A percentile compares a stretch with the other conserved stretches of the same genome.
These are phyloP conservation scores for Cerceris rybyensis DNA, from an alignment of 2,888 invertebrate species.

Conservation along the genomic window DNA sequence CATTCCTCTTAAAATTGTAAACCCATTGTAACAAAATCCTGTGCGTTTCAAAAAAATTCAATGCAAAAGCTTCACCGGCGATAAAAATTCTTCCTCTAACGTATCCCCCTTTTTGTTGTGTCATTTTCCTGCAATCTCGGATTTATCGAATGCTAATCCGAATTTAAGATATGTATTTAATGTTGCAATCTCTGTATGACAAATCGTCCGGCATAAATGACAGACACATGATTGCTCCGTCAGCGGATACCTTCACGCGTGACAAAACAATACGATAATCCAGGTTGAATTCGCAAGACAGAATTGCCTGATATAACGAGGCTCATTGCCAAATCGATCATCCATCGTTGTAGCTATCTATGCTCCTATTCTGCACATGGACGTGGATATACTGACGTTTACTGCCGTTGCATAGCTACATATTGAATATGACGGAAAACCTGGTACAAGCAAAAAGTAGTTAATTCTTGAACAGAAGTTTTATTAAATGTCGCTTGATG, in stretches of 20 bases:
- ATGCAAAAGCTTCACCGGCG: too few relatives aligned
- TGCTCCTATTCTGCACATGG: constrained; percentile 5
- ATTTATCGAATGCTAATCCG: neutral
- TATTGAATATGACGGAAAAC: too few relatives aligned
- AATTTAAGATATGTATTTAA: neutral
- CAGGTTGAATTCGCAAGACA: neutral
- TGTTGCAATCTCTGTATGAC: neutral
- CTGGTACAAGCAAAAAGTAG: too few relatives aligned
- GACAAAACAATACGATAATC: constrained; percentile 10
- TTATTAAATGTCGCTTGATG: too few relatives aligned
- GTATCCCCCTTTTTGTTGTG: too few relatives aligned
- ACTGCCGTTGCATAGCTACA: too few relatives aligned
- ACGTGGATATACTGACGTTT: neutral
- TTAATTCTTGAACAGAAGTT: too few relatives aligned
- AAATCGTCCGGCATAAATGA: neutral
- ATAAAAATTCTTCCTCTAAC: too few relatives aligned
- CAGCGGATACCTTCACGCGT: neutral
- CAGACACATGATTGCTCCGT: neutral
- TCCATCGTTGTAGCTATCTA: neutral
- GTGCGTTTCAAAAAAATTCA: too few relatives aligned
- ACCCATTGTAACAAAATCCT: too few relatives aligned
- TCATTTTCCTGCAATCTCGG: too few relatives aligned
- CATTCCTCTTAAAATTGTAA: too few relatives aligned
- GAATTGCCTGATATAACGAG: neutral
- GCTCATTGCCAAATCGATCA: constrained; percentile 18